Base-by-base conservation (phyloP, 2,797 vertebrate genomes). In the Lutjanus argentimaculatus region DNA sequence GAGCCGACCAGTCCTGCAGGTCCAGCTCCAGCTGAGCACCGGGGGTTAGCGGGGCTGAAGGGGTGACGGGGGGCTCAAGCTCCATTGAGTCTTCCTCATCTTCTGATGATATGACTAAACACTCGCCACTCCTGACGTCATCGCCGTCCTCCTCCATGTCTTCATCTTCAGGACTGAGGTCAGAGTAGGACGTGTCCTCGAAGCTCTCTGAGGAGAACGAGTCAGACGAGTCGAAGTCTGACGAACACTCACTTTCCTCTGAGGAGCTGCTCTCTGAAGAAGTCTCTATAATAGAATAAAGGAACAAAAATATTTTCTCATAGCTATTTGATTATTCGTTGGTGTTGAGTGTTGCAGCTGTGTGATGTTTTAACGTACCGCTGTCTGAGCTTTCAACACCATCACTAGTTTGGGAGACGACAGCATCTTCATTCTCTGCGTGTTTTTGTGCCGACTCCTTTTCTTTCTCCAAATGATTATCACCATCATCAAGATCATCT, bases 231-330 rank as follows among this genome's bases (percentile, higher is more conserved):
- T 97, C 95, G 0, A 67, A 81, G 70, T 90, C 83, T 10, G 97
- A 97, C 7, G 94, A 96, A 75, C 88, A 95, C 0, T 96, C 96
- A 0, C 95, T 97, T 78, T 96, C 96, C 45, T 96, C 96, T 0
- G 95, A 97, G 19, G 96, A 96, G 79, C 83, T 90, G 67, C 53
- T 82, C 51, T 95, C 96, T 79, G 97, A 96, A 57, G 93, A 95
- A 0, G 62, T 75, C 7, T 95, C 91, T 89, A 93, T 93, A 53
- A 80, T 84, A 91, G 91, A 92, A 76, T 71, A 72, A 63, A 80
- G 55, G 77, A 77, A 58, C 0, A 58, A 11, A 57, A 9, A 25
- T 6, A 40, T 55, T n/a, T 17, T 43, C 2, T 59, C 0, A 45
- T 12, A 36, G 15, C 11, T 11, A 59, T 4, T 2, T 17, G 17